Conservation (phyloP, 2,888 invertebrate species). For the Trichopria drosophilae region DNA sequence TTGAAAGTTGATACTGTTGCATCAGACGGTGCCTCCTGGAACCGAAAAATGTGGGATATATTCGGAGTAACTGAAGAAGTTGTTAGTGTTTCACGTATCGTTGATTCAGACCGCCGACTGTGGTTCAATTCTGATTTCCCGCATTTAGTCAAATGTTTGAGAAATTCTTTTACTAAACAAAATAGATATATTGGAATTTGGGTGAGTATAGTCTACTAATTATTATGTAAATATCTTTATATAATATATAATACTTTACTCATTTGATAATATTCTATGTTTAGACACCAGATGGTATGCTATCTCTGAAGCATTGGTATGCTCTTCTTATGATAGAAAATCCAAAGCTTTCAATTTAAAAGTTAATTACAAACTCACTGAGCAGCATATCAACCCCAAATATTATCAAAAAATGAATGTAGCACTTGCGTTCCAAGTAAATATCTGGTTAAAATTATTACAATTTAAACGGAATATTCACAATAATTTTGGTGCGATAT, state of each 20-base stretch:
- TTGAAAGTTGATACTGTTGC: constrained; percentile 20
- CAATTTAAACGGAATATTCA: no score
- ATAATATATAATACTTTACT: no score
- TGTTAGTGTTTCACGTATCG: neutral
- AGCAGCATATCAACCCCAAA: constrained; percentile 18
- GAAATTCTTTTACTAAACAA: constrained; percentile 10
- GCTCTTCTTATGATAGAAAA: constrained; percentile 6
- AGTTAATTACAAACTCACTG: constrained; percentile 23
- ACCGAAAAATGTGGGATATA: constrained; percentile 21
- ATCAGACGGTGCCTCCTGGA: constrained; percentile 23
- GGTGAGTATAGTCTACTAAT: no score
- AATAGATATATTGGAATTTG: neutral
- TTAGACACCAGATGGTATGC: constrained; percentile 27
- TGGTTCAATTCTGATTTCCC: constrained; percentile 27
- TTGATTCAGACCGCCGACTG: constrained; percentile 9
- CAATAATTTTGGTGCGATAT: no score
- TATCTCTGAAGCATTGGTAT: constrained; percentile 24
- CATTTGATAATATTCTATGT: neutral
- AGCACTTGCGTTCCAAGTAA: no score
- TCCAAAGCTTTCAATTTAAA: constrained; percentile 14
- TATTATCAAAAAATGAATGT: constrained; percentile 29
- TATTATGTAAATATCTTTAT: no score
- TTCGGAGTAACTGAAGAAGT: constrained; percentile 9
- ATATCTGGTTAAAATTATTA: no score
- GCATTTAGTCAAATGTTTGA: constrained; percentile 14